Evolutionary conservation across 2,113 vertebrate genomes (phyloP).

Genomic region (Oryzias melastigma): DNA sequence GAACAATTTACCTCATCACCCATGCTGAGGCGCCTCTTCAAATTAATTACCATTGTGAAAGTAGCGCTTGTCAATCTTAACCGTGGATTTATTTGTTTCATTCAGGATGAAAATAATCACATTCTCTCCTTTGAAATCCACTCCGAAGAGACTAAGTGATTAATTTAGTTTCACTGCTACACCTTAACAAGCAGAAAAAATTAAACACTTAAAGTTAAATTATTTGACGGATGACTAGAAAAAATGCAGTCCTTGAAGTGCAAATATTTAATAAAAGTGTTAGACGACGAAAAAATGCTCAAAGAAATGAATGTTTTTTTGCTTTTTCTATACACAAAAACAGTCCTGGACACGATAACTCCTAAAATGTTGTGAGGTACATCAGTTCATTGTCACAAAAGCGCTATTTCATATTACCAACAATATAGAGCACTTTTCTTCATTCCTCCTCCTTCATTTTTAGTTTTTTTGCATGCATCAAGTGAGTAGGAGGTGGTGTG

Average conservation of each 20-base stretch:
- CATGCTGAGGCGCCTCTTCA: conserved; percentile 17
- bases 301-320: no score
- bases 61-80: conserved; percentile 31
- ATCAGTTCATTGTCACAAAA: no score
- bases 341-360: no score
- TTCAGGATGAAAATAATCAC: conserved; percentile 3
- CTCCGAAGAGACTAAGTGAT: conserved; percentile 1
- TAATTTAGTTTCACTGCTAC: neutral
- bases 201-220: conserved; percentile 7
- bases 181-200: conserved; percentile 9
- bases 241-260: conserved; percentile 5
- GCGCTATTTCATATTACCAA: no score
- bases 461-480: neutral
- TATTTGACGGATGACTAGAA: conserved; percentile 6
- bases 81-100: conserved; percentile 15
- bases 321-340: no score
- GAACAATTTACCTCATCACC: conserved; percentile 27
- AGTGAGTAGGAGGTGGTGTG: neutral
- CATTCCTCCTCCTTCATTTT: neutral
- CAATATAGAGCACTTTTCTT: no score
- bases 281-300: conserved; percentile 10
- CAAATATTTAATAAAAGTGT: conserved; percentile 9
- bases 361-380: no score
- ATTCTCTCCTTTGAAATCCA: conserved; percentile 15
- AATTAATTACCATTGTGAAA: conserved; percentile 14